phyloP scores from a whole-genome alignment of 64 coral and sea anemone species.

The Dendrophyllia cribrosa region DNA sequence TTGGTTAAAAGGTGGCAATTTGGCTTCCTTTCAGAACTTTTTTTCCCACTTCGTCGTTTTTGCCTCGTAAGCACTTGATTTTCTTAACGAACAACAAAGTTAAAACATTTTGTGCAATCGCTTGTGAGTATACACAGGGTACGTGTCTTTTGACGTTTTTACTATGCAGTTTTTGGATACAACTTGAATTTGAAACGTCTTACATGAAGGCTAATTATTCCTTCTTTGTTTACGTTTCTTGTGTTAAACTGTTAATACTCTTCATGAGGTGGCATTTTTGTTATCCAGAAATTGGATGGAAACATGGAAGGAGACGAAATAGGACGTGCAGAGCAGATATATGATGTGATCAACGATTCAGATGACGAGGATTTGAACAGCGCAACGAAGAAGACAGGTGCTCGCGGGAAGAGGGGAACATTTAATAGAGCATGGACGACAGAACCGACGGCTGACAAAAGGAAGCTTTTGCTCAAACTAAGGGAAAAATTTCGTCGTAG shows the following conservation, averaged over 20 bases:
- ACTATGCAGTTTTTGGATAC: too few relatives aligned
- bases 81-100: too few relatives aligned
- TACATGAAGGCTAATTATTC: too few relatives aligned
- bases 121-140: too few relatives aligned
- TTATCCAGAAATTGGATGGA: not conserved
- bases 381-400: not conserved
- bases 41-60: too few relatives aligned
- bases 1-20: too few relatives aligned
- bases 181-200: too few relatives aligned
- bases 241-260: not conserved
- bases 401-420: not conserved
- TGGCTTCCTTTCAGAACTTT: too few relatives aligned
- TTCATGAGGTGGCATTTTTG: not conserved
- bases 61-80: too few relatives aligned
- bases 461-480: not conserved
- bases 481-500: not conserved
- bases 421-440: not conserved
- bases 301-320: slow-evolving; percentile 1
- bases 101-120: too few relatives aligned
- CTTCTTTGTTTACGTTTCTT: not conserved
- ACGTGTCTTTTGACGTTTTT: too few relatives aligned
- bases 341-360: not conserved
- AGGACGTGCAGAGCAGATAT: not conserved
- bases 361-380: not conserved
- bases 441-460: not conserved